Base-by-base conservation (phyloP, 2,888 invertebrate genomes). In the Trachelus stipa region DNA sequence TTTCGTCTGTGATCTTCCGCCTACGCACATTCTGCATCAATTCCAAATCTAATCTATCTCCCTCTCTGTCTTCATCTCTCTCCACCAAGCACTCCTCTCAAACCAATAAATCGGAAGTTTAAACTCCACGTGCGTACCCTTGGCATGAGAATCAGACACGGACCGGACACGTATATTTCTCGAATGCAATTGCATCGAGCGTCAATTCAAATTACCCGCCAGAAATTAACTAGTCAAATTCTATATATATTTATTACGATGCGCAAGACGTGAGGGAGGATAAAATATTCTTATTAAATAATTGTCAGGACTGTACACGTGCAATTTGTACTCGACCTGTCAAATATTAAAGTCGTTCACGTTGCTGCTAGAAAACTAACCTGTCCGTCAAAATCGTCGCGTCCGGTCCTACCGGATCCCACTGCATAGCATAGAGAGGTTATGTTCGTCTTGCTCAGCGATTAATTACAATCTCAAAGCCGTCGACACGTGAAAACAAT, bases 1-100 rank as follows among this genome's bases (percentile, higher is more conserved):
- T 83, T 82, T 80, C 79, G 81, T 84, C 82, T 85, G 83, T 81
- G 86, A 86, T 86, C 83, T 85, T 83, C 83, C 83, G 86, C 81
- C 84, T 81, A 79, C 81, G 82, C 85, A 84, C 83, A 84, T 81
- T 81, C 81, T 77, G 77, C 83, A 81, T 81, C 82, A 81, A 82
- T 81, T 80, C 81, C 75, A 75, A 79, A 73, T 76, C 80, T 77
- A 75, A 73, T 78, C 81, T 79, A 75, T 79, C 40, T 37, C 77
- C 34, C 73, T 73, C 73, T 77, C 74, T 77, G 74, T 76, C 78
- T 80, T 80, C 76, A 73, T 74, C 69, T 71, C 75, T 75, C 35
- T 73, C 75, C 73, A 73, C 56, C 73, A 75, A 76, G 73, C 23
- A 23, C 23, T 56, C 56, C 2, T 56, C 56, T 56, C 23, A 9